Evolutionary conservation across 1,140 invertebrate genomes (phyloP), one percentile per base, ranked within the genome.

Genomic region (Drosophila sulfurigaster): DNA sequence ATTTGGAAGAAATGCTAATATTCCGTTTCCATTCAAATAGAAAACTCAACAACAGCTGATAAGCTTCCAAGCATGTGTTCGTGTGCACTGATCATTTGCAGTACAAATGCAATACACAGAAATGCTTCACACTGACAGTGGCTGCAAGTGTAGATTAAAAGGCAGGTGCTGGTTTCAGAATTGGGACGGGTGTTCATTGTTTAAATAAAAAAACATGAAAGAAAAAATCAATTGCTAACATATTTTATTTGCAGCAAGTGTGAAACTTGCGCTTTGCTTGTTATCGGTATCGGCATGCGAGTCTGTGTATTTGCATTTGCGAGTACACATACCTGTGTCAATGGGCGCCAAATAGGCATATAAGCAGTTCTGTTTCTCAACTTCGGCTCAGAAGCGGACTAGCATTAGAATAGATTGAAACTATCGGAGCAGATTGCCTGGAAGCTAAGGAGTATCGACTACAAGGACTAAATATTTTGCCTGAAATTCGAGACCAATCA

Each of bases 331-430:
- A 16, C 46, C 15, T 11, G 49, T 52, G 46, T 32, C 52, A 2
- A 2, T 25, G 64, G 45, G 38, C 11, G 30, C 11, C 13, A 38
- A 5, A 20, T 10, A 48, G 20, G 41, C 58, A 75, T 75, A 75
- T 70, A 75, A 70, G 52, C 51, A 63, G 67, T 59, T n/a, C 41
- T 51, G 35, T 15, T 51, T 8, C 5, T 43, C 13, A 38, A 25
- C 43, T 35, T 28, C 1, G 13, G 32, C 32, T 7, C 67, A 75
- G 57, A 43, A 63, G 25, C 45, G 10, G 49, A 70, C n/a, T 15
- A 30, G 16, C 58, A 58, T 25, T 51, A 3, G 41, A 10, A n/a
- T 11, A 10, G n/a, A 30, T 25, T 10, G 52, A 38, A 38, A 32
- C 5, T 48, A 16, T 7, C 5, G 3, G 6, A 48, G 15, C 7